Evolutionary conservation across 2,113 vertebrate genomes (phyloP).

Genomic region (Bettongia penicillata): DNA sequence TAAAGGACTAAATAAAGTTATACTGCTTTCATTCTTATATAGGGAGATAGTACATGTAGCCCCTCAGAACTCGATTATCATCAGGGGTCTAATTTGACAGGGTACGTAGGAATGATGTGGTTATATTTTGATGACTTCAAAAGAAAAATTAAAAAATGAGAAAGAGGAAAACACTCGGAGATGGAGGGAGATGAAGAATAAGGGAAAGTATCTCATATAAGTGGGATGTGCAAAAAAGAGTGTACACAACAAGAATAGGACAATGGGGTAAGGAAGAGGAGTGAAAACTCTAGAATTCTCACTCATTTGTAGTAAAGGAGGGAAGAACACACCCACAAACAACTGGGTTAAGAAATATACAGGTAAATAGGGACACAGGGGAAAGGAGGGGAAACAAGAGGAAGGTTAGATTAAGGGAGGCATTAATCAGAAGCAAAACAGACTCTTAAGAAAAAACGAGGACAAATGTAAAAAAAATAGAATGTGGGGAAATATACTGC

Average conservation of each 20-base stretch:
- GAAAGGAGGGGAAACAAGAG: background rate
- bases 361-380: too few species aligned
- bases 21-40: background rate
- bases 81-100: too few species aligned
- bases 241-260: background rate
- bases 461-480: too few species aligned
- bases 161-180: background rate
- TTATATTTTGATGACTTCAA: background rate
- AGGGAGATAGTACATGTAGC: background rate
- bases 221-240: background rate
- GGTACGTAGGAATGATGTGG: too few species aligned
- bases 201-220: background rate
- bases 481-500: background rate
- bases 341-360: background rate
- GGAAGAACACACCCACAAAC: background rate
- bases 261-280: too few species aligned
- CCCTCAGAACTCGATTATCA: background rate
- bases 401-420: background rate
- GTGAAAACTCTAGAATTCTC: background rate
- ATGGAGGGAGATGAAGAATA: background rate
- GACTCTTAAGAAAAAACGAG: background rate
- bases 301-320: background rate
- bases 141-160: background rate
- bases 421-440: background rate
- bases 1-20: background rate